Conservation (phyloP, 2,797 vertebrate genomes). For the Chaunax sp. region DNA sequence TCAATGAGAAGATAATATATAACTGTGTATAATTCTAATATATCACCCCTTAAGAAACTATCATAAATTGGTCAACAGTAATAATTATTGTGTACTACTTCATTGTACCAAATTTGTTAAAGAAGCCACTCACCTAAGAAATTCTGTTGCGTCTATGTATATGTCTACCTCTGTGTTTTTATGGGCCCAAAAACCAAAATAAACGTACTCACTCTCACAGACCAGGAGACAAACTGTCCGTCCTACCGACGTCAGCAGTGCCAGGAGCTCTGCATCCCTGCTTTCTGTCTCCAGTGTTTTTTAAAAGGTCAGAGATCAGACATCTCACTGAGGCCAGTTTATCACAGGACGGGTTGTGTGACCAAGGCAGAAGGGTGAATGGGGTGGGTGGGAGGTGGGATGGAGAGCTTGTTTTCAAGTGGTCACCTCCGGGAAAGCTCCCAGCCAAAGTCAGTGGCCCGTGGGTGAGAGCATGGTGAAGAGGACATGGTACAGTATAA, state of each 20-base stretch:
- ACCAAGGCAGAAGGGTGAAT: slow-evolving; percentile 40
- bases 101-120: too few species aligned
- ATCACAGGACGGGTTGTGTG: slow-evolving; percentile 69
- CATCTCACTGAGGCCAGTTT: slow-evolving; percentile 68
- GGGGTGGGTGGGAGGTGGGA: slow-evolving; percentile 8
- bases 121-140: too few species aligned
- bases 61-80: too few species aligned
- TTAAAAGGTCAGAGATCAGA: slow-evolving; percentile 72
- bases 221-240: slow-evolving; percentile 29
- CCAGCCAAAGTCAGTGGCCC: slow-evolving; percentile 48
- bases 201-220: too few species aligned
- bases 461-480: slow-evolving; percentile 40
- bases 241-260: slow-evolving; percentile 49
- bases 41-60: too few species aligned
- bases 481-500: slow-evolving; percentile 73
- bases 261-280: slow-evolving; percentile 53
- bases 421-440: slow-evolving; percentile 57
- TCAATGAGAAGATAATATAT: too few species aligned
- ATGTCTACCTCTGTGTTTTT: too few species aligned
- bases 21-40: too few species aligned
- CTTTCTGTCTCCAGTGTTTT: slow-evolving; percentile 59
- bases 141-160: too few species aligned
- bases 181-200: too few species aligned
- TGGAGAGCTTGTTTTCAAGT: slow-evolving; percentile 51
- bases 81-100: too few species aligned